Evolutionary conservation across 1,140 invertebrate genomes (phyloP), one percentile per base, ranked within the genome.

Genomic region (Pogonomyrmex californicus): DNA sequence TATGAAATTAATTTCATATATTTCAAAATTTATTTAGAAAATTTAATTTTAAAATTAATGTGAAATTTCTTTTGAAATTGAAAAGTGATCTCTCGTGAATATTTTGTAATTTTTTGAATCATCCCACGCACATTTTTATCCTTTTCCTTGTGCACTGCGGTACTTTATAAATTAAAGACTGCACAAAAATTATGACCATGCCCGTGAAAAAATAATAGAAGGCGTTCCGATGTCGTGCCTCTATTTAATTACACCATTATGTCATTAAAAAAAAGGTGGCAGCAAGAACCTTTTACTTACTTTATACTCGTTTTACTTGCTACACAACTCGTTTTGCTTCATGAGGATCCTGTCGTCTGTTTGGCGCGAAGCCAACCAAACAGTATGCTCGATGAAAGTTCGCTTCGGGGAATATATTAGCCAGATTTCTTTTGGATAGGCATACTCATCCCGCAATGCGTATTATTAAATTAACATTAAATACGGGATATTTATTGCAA

Each of bases 381-480:
- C 77, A n/a, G 47, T 44, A 51, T 49, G 49, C 51, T 79, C n/a
- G 70, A 56, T 91, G 90, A 90, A 91, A 92, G 88, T 92, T 92
- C 6, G 82, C 87, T 77, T 44, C 70, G 9, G 83, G 79, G 78
- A 7, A 60, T 23, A 73, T 49, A 73, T 83, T 83, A 73, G 6
- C 51, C 66, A 73, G 79, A 83, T 83, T 83, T 83, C 66, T 73
- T 82, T 73, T 5, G 4, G 47, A 23, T 17, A 38, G 9, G 12
- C 10, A 12, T 44, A 47, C 3, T 14, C n/a, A 30, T 41, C 4
- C 10, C 14, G 17, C 1, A 38, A 47, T 66, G 30, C 4, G 2
- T 51, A 6, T 49, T 70, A 49, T 70, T 70, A 70, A 70, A 70
- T 70, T 66, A 66, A 68, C 10, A 7, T 44, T 68, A 10, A 23